Evolutionary conservation across 2,797 vertebrate genomes (phyloP), one percentile per base, ranked within the genome.

Genomic region (Acanthiza pusilla): DNA sequence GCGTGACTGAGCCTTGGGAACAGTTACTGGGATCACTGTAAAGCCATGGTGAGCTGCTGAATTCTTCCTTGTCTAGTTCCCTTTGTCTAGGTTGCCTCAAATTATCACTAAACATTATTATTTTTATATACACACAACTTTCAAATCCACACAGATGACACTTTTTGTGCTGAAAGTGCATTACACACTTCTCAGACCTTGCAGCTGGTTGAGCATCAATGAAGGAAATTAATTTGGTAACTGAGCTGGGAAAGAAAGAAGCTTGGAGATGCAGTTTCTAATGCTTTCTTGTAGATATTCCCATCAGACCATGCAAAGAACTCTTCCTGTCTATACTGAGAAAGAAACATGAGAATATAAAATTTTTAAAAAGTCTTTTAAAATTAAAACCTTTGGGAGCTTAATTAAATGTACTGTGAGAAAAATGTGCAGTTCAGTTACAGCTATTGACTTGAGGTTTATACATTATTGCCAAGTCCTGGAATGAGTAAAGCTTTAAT

Each of bases 371-470:
- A 88, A 53, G 45, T 34, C 7, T 85, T 79, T 74, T 83, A 83
- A 82, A 91, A 79, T 70, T 19, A 74, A 89, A 85, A 57, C 57
- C 42, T 83, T 62, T 50, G 48, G 57, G 53, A 78, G 3, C 22
- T 78, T 81, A 61, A 92, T 93, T 89, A 85, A 86, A 65, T 71
- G 61, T 53, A 75, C 61, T 50, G n/a, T 62, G 70, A 91, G 82
- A 76, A 92, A 83, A 80, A 77, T 12, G 40, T 54, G 72, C 7
- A 6, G 58, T 80, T 95, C 32, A 29, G 78, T 87, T 79, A 61
- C 29, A 75, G n/a, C 61, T 91, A 47, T 76, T 85, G 89, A 85
- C 65, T 74, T 83, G 78, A 93, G 72, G 63, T 75, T 89, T 89
- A 43, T 40, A 62, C 1, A 14, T 68, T 53, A 60, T 47, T 95